phyloP scores from a whole-genome alignment of 1,140 invertebrate genomes.

The Hydropsyche tenuis region DNA sequence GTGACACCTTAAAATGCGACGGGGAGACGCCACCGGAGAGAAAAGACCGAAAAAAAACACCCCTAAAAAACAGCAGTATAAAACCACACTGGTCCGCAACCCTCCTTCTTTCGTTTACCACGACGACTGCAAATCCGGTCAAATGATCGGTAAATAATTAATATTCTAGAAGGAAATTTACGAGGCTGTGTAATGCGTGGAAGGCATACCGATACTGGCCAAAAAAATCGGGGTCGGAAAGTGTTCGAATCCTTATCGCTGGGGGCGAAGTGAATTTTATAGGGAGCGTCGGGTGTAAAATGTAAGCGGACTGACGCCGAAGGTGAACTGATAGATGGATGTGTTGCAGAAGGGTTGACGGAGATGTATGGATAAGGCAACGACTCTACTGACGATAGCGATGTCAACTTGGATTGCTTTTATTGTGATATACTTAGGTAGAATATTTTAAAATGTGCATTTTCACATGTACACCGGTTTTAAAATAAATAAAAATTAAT shows the following conservation, averaged over 20 bases:
- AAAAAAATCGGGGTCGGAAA: too few relatives aligned
- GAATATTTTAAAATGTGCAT: too few relatives aligned
- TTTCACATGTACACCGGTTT: too few relatives aligned
- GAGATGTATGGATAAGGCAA: slow-evolving; percentile 4
- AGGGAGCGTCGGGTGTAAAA: background rate
- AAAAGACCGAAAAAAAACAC: background rate
- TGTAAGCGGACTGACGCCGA: background rate
- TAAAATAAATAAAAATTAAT: too few relatives aligned
- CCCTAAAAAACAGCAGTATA: too few relatives aligned
- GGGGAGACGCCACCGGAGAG: background rate
- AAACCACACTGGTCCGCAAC: too few relatives aligned
- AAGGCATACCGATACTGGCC: too few relatives aligned
- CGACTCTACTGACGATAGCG: background rate
- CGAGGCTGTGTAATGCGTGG: background rate
- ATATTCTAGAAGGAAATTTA: slow-evolving; percentile 17
- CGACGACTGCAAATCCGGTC: background rate
- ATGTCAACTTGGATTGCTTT: too few relatives aligned
- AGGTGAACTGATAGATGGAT: slow-evolving; percentile 10
- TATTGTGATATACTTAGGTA: too few relatives aligned
- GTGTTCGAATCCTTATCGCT: too few relatives aligned
- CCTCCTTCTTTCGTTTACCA: background rate
- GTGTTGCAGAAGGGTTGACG: background rate
- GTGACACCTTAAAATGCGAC: slow-evolving; percentile 41
- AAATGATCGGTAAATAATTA: slow-evolving; percentile 42
- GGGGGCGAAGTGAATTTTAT: background rate